phyloP scores from a whole-genome alignment of 2,888 invertebrate genomes.

The Drosophila affinis region DNA sequence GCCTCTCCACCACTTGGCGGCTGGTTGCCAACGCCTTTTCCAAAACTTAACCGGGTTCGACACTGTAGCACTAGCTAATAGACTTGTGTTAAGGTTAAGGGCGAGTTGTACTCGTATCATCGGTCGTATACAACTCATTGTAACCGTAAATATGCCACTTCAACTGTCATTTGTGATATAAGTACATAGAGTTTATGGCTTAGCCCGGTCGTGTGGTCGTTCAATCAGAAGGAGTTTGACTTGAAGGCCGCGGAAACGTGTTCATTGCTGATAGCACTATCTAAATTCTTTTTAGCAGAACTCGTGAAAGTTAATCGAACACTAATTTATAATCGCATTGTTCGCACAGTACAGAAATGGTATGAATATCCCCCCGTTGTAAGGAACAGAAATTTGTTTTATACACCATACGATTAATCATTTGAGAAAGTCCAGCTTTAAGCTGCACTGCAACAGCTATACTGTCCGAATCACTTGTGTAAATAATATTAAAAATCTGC shows the following conservation, averaged over 20 bases:
- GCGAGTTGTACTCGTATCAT: neutral
- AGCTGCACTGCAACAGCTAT: neutral
- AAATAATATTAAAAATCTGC: slow-evolving; percentile 6
- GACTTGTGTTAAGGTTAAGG: neutral
- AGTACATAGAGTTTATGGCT: neutral
- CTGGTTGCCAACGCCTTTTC: neutral
- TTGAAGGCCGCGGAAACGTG: neutral
- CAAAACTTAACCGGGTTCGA: neutral
- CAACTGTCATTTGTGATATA: slow-evolving; percentile 5
- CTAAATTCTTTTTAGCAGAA: slow-evolving; percentile 21
- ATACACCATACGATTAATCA: neutral
- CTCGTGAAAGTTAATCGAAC: slow-evolving; percentile 21
- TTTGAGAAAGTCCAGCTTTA: neutral
- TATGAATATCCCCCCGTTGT: slow-evolving; percentile 1
- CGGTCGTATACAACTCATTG: neutral
- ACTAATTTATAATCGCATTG: slow-evolving; percentile 1
- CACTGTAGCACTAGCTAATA: neutral
- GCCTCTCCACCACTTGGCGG: neutral
- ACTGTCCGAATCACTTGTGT: slow-evolving; percentile 19
- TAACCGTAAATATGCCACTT: slow-evolving; percentile 17
- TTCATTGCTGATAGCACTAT: slow-evolving; percentile 29
- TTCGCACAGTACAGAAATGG: neutral
- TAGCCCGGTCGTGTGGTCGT: slow-evolving; percentile 19
- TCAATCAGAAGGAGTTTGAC: slow-evolving; percentile 6
- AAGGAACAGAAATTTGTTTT: neutral